phyloP scores from a whole-genome alignment of 2,797 vertebrate genomes.

The Intellagama lesueurii region DNA sequence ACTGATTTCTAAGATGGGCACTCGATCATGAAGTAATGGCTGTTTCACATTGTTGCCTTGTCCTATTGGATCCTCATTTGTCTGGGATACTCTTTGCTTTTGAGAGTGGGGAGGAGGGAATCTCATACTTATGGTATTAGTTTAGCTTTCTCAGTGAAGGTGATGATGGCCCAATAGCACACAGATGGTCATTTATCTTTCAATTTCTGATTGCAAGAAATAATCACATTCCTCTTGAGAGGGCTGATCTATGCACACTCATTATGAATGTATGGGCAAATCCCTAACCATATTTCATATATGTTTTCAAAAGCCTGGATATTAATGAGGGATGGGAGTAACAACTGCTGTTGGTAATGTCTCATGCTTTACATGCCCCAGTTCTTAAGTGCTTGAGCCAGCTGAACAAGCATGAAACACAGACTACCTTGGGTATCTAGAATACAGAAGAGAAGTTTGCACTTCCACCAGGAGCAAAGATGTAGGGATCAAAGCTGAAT shows the following conservation, averaged over 20 bases:
- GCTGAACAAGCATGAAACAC: not conserved
- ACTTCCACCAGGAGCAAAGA: too few species aligned
- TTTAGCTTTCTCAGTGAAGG: not conserved
- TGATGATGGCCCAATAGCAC: not conserved
- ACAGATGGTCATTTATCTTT: not conserved
- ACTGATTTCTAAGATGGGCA: constrained; percentile 45
- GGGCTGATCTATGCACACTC: not conserved
- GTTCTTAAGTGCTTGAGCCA: not conserved
- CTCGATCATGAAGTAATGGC: constrained; percentile 14
- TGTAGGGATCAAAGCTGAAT: too few species aligned
- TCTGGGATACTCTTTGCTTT: not conserved
- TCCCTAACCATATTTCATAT: not conserved
- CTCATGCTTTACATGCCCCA: not conserved
- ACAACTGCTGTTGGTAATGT: not conserved
- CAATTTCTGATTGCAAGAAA: not conserved
- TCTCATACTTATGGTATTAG: not conserved
- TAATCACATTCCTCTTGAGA: not conserved
- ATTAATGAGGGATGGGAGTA: not conserved
- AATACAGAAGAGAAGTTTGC: not conserved
- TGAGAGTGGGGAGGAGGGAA: not conserved
- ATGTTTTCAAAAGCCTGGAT: not conserved
- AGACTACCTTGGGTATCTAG: not conserved
- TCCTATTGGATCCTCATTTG: not conserved
- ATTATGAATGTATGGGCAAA: not conserved
- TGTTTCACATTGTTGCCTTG: constrained; percentile 3